Evolutionary conservation across 2,888 invertebrate genomes (phyloP).

Genomic region (Timandra comae): DNA sequence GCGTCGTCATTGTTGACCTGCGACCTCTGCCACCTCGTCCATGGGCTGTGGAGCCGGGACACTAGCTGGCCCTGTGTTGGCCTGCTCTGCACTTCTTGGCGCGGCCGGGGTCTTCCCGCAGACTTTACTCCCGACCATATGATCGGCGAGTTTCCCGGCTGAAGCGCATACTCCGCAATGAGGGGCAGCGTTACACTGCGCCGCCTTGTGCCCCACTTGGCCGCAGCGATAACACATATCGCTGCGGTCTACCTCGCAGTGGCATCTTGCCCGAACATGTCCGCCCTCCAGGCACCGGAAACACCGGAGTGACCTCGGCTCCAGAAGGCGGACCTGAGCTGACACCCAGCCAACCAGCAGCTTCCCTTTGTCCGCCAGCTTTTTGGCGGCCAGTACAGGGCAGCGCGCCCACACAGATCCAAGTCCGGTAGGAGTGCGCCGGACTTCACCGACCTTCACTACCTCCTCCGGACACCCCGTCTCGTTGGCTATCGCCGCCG

Average conservation of each 20-base stretch:
- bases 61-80: no score
- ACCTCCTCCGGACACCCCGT: background rate
- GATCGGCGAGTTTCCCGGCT: background rate
- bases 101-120: background rate
- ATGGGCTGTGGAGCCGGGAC: no score
- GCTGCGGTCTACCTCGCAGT: conserved; percentile 2
- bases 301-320: background rate
- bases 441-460: background rate
- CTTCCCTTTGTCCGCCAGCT: background rate
- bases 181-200: background rate
- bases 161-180: conserved; percentile 1
- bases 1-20: background rate
- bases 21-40: background rate
- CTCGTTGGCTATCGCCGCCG: background rate
- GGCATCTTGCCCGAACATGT: conserved; percentile 12
- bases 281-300: conserved; percentile 10
- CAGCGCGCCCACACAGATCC: no score
- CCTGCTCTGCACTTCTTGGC: no score
- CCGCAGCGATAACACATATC: conserved; percentile 13
- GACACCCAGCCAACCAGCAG: background rate
- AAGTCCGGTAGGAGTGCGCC: no score
- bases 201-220: conserved; percentile 1
- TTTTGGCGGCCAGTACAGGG: background rate
- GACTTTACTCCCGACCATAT: conserved; percentile 1
- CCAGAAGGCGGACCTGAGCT: conserved; percentile 2